These are phyloP conservation scores for Drosophila pegasa DNA, from an alignment of 2,888 invertebrate genomes.

Conservation along the genomic window DNA sequence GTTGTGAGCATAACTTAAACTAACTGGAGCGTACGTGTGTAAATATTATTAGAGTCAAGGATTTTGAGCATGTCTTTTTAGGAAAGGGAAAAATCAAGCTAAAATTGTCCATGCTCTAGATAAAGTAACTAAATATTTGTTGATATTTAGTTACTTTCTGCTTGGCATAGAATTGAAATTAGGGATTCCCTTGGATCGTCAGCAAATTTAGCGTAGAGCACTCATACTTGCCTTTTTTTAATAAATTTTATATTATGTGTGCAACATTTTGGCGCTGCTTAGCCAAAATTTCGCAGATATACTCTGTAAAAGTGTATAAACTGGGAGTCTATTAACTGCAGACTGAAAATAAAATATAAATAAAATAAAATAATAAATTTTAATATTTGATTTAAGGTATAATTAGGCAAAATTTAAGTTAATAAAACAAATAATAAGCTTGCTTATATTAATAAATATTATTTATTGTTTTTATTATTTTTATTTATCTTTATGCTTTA, in stretches of 20 bases:
- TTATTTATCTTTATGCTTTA: too few relatives aligned
- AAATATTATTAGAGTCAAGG: conserved; percentile 5
- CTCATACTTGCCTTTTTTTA: conserved; percentile 43
- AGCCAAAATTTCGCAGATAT: conserved; percentile 2
- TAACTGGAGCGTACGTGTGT: not conserved
- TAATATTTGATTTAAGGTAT: too few relatives aligned
- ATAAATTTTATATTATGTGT: conserved; percentile 65
- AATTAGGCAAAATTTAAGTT: too few relatives aligned
- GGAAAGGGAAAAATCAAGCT: not conserved
- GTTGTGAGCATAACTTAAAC: not conserved
- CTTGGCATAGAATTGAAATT: not conserved
- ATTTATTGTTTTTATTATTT: too few relatives aligned
- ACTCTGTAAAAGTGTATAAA: not conserved
- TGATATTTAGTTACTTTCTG: not conserved
- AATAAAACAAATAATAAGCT: too few relatives aligned
- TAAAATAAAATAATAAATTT: too few relatives aligned
- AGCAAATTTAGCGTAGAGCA: not conserved
- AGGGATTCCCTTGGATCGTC: not conserved
- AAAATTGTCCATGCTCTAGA: not conserved
- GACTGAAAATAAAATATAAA: too few relatives aligned
- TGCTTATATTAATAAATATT: too few relatives aligned
- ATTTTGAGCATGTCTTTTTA: not conserved
- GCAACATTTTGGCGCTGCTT: conserved; percentile 6
- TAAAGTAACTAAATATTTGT: not conserved
- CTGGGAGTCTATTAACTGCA: not conserved